phyloP scores from a whole-genome alignment of 2,888 invertebrate genomes.

The Polymixis flavicincta region DNA sequence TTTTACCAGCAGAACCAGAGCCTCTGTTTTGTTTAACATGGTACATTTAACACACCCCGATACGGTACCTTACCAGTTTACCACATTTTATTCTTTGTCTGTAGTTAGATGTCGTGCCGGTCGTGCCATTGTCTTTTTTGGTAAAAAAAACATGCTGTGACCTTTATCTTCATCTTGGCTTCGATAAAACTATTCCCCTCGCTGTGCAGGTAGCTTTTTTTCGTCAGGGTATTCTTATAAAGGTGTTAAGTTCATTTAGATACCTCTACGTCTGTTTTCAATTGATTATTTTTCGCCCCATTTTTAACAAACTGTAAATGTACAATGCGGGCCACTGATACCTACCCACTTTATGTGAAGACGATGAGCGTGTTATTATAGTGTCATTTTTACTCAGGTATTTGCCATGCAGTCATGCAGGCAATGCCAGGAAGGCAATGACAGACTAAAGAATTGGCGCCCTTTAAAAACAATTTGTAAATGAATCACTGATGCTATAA shows the following conservation, averaged over 20 bases:
- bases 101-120: no score
- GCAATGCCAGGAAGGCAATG: not conserved
- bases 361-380: slow-evolving; percentile 1
- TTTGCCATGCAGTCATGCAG: not conserved
- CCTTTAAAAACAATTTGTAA: not conserved
- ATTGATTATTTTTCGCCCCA: slow-evolving; percentile 15
- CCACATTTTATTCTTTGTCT: not conserved
- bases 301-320: not conserved
- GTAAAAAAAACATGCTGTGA: not conserved
- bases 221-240: not conserved
- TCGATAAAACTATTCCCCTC: slow-evolving; percentile 12
- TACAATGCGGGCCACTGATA: slow-evolving; percentile 11
- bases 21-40: not conserved
- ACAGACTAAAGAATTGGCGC: not conserved
- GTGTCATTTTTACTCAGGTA: not conserved
- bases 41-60: no score
- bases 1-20: not conserved
- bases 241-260: slow-evolving; percentile 24
- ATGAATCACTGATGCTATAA: not conserved
- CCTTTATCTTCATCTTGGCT: not conserved
- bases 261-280: slow-evolving; percentile 3
- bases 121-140: slow-evolving; percentile 11
- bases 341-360: slow-evolving; percentile 2
- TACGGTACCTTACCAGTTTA: not conserved
- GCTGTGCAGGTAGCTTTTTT: slow-evolving; percentile 34